Evolutionary conservation across 2,113 vertebrate genomes (phyloP), one percentile per base, ranked within the genome.

Genomic region (Pelvicachromis taeniatus): DNA sequence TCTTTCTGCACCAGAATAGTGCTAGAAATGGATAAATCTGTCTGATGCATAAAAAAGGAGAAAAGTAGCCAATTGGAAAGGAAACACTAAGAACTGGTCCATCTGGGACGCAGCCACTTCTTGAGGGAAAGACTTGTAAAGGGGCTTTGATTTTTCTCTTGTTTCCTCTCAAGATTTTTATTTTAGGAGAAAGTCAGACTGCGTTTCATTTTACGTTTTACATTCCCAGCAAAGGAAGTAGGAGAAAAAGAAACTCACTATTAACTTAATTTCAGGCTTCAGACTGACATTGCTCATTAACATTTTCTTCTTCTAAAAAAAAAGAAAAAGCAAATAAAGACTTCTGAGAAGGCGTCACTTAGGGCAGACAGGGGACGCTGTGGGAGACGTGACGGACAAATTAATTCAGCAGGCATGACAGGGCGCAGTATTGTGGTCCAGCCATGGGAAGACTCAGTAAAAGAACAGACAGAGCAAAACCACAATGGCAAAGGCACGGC

Each of bases 391-490:
- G 80, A 82, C 9, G 5, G 84, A 89, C 77, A 86, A 91, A 89
- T 80, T 86, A 77, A 90, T 89, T 58, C 63, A 83, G 68, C 45
- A 35, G 40, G 40, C 85, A 55, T 88, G 84, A 92, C 83, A 86
- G 56, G 56, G 78, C 1, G 2, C 31, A 10, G 42, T 78, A 13
- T 38, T 79, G 54, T 26, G 12, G 70, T 79, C 68, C 78, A 73
- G 52, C 63, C n/a, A 23, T 3, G 48, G 17, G 42, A 80, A 56
- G 63, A 54, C 21, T 23, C 50, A 10, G 21, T 29, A 42, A 65
- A 80, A 26, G 35, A 65, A 73, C 65, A 73, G 52, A 55, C 26
- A 53, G 61, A 54, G 50, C 2, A 54, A 84, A 77, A 75, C 13
- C 52, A 61, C 50, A 68, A 40, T 50, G 58, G 52, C 81, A 42